Percentiles rank a stretch among this genome's conserved stretches.
Evolutionary conservation across 2,888 invertebrate species (phyloP).

Genomic region (Tiliacea aurago): DNA sequence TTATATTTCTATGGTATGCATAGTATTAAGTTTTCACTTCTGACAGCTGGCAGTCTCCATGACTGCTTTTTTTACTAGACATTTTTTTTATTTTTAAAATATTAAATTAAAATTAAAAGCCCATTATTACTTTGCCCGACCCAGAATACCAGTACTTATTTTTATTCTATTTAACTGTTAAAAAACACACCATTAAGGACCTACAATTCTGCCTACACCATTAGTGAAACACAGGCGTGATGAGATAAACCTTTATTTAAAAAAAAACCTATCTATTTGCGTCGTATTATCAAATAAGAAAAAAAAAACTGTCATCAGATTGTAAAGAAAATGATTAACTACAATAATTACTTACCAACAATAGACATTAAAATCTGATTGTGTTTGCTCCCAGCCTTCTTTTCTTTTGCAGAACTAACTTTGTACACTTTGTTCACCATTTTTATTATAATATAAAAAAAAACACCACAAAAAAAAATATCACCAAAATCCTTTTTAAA

Average conservation of each 20-base stretch:
- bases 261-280: background rate
- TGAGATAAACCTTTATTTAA: background rate
- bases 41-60: no score
- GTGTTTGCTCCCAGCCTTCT: constrained; percentile 80
- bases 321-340: constrained; percentile 9
- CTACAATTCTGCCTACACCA: background rate
- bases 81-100: no score
- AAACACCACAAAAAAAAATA: background rate
- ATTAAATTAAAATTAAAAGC: no score
- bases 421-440: constrained; percentile 86
- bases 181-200: no score
- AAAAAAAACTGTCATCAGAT: background rate
- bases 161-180: no score
- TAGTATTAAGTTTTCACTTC: no score
- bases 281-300: background rate
- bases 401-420: constrained; percentile 71
- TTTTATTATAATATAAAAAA: constrained; percentile 56
- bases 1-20: no score
- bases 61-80: no score
- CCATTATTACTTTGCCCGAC: no score
- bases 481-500: background rate
- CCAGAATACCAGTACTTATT: no score
- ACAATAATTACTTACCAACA: constrained; percentile 78
- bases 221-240: background rate
- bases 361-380: constrained; percentile 87